Evolutionary conservation across 2,888 invertebrate species (phyloP).

Genomic region (Eilema sororculum): DNA sequence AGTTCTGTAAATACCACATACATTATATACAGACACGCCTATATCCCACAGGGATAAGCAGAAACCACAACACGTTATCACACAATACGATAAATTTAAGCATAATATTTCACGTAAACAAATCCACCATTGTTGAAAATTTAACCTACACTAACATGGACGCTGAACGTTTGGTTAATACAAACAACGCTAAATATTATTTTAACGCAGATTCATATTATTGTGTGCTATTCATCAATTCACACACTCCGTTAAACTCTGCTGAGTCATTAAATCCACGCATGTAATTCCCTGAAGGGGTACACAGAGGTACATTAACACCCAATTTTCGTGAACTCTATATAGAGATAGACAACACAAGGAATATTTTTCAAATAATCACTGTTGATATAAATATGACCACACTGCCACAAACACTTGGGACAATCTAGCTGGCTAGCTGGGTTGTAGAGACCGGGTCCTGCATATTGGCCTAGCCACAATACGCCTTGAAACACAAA

Average conservation of each 20-base stretch:
- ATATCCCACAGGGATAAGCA: not conserved
- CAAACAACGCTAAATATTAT: constrained; percentile 24
- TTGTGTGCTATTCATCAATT: constrained; percentile 41
- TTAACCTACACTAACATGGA: constrained; percentile 33
- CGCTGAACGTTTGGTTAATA: not conserved
- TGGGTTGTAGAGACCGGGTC: too few relatives aligned
- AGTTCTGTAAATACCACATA: too few relatives aligned
- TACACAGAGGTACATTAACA: too few relatives aligned
- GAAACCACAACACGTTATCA: not conserved
- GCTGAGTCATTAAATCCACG: constrained; percentile 11
- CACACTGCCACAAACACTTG: too few relatives aligned
- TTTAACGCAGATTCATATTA: constrained; percentile 18
- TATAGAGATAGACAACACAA: too few relatives aligned
- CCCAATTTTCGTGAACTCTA: too few relatives aligned
- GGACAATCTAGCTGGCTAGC: too few relatives aligned
- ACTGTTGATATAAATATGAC: too few relatives aligned
- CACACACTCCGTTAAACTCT: constrained; percentile 40
- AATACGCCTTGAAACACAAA: too few relatives aligned
- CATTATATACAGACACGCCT: not conserved
- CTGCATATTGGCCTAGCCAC: too few relatives aligned
- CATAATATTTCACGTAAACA: not conserved
- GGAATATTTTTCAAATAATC: too few relatives aligned
- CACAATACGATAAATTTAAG: not conserved
- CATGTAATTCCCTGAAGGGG: too few relatives aligned
- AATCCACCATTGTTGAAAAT: constrained; percentile 3